These are phyloP conservation scores for Caloenas nicobarica DNA, from an alignment of 2,113 vertebrate species.

Conservation along the genomic window DNA sequence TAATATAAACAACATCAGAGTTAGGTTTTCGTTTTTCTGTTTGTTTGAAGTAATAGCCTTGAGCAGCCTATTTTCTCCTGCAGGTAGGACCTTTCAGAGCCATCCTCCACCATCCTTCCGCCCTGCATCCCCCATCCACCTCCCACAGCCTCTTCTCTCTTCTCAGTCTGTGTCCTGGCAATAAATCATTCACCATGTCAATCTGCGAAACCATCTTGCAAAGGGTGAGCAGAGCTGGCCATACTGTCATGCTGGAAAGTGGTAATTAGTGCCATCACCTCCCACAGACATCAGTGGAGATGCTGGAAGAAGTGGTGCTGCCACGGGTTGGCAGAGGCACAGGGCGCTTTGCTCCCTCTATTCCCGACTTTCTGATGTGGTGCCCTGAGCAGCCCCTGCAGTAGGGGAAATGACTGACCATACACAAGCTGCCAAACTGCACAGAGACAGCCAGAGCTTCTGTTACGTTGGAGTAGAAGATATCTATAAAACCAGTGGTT, in stretches of 20 bases:
- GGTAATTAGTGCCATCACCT: background rate
- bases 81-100: background rate
- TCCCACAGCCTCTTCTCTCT: background rate
- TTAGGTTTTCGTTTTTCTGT: background rate
- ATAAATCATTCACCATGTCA: background rate
- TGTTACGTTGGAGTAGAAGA: background rate
- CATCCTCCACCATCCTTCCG: background rate
- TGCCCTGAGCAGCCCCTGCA: background rate
- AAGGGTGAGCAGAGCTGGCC: background rate
- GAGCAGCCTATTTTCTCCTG: background rate
- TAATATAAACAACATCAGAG: background rate
- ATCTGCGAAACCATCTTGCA: background rate
- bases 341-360: background rate
- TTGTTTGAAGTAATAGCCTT: background rate
- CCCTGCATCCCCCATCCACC: background rate
- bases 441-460: background rate
- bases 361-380: background rate
- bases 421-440: background rate
- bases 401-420: no score
- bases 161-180: background rate
- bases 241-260: background rate
- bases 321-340: accelerated
- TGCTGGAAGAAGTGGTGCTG: background rate
- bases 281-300: background rate
- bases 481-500: background rate